phyloP scores from a whole-genome alignment of 2,113 vertebrate genomes.

The Suricata suricatta region DNA sequence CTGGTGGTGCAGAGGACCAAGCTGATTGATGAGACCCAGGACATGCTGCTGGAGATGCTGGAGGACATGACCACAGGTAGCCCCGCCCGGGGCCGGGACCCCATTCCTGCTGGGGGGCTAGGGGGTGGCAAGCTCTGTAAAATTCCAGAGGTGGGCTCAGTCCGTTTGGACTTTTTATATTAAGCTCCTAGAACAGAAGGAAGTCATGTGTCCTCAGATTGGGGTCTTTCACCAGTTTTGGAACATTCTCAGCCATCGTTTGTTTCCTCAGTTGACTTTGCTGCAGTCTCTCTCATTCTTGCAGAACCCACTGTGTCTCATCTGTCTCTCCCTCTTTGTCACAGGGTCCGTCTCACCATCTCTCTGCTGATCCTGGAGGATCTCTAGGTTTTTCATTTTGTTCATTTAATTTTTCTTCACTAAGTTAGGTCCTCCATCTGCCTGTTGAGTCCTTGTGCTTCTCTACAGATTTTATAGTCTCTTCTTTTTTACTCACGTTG shows the following conservation, averaged over 20 bases:
- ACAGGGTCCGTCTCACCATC: background rate
- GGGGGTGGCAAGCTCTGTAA: background rate
- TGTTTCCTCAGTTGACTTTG: background rate
- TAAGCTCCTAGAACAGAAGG: background rate
- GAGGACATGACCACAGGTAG: slow-evolving; percentile 99
- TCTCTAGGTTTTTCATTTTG: background rate
- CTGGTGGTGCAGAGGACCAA: slow-evolving; percentile 99
- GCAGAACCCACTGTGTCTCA: background rate
- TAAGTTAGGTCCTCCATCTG: background rate
- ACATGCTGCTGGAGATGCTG: slow-evolving; percentile 99
- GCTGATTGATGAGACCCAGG: slow-evolving; percentile 98
- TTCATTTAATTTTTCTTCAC: background rate
- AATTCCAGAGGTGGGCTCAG: background rate
- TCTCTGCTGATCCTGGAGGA: background rate
- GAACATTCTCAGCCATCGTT: background rate
- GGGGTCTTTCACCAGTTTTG: background rate
- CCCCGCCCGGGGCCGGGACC: background rate
- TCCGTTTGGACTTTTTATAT: background rate
- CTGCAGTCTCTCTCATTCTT: background rate
- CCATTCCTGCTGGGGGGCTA: background rate
- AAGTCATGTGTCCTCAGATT: background rate
- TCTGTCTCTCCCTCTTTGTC: background rate
- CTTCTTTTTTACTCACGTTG: background rate
- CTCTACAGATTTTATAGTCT: background rate
- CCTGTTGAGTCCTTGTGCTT: background rate